A percentile compares a stretch with the other conserved stretches of the same genome.
Evolutionary conservation across 1,140 invertebrate species (phyloP).

Genomic region (Brachionus koreanus): DNA sequence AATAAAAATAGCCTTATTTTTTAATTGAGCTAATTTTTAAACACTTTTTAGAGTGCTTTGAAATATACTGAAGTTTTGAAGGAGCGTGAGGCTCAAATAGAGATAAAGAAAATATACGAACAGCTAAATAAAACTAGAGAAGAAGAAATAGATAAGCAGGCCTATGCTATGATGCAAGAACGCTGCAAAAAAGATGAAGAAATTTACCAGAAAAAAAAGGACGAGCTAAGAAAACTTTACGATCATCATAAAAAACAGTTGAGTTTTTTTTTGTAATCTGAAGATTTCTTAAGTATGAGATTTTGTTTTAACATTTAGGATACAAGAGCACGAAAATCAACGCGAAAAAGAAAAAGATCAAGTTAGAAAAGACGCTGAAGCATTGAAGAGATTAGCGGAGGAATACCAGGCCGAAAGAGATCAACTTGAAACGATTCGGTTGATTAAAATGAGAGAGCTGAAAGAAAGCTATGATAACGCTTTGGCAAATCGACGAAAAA

Average conservation of each 20-base stretch:
- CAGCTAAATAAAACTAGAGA: conserved; percentile 48
- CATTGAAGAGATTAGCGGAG: conserved; percentile 52
- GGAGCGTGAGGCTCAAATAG: conserved; percentile 58
- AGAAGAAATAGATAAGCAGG: conserved; percentile 48
- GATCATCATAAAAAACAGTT: conserved; percentile 33
- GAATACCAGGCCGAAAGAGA: conserved; percentile 54
- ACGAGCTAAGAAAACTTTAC: not conserved
- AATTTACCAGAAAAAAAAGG: conserved; percentile 48
- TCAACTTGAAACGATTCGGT: conserved; percentile 51
- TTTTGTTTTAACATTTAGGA: conserved; percentile 47
- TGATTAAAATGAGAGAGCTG: conserved; percentile 50
- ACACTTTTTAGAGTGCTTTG: conserved; percentile 54
- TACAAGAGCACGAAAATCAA: conserved; percentile 50
- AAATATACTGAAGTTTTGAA: conserved; percentile 57
- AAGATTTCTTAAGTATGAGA: not conserved
- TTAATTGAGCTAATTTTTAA: too few relatives aligned
- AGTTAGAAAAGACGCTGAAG: conserved; percentile 52
- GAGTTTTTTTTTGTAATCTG: not conserved
- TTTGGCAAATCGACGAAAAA: not conserved
- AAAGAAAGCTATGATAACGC: conserved; percentile 46
- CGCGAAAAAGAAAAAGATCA: conserved; percentile 48
- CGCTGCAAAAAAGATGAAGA: conserved; percentile 49
- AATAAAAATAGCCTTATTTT: too few relatives aligned
- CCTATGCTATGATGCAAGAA: conserved; percentile 47
- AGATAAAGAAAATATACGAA: conserved; percentile 53